These are phyloP conservation scores for Schizotus pectinicornis DNA, from an alignment of 2,888 invertebrate genomes.

Conservation along the genomic window DNA sequence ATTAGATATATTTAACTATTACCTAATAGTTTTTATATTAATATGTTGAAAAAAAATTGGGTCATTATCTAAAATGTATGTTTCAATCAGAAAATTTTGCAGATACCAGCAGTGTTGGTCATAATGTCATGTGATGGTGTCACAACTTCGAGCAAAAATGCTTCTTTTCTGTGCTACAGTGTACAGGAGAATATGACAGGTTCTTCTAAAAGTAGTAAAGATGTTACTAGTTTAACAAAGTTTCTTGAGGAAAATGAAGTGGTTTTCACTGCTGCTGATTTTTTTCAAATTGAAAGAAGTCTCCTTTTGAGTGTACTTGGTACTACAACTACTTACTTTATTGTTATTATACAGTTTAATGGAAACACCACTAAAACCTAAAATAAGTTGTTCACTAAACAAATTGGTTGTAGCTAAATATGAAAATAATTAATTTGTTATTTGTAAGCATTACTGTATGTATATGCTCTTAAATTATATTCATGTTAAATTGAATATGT, in stretches of 20 bases:
- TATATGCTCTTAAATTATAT: too few relatives aligned
- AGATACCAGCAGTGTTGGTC: neutral
- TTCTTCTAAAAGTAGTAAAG: neutral
- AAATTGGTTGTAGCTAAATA: too few relatives aligned
- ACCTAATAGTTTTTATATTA: too few relatives aligned
- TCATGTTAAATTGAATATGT: too few relatives aligned
- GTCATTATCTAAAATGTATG: too few relatives aligned
- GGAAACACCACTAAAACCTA: too few relatives aligned
- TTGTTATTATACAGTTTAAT: conserved; percentile 1
- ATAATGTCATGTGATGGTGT: neutral
- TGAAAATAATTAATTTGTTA: too few relatives aligned
- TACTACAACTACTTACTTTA: neutral
- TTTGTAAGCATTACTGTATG: too few relatives aligned
- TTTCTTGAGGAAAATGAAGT: neutral
- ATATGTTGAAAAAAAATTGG: neutral
- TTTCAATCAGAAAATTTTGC: neutral
- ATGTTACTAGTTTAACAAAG: neutral
- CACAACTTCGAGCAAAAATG: neutral
- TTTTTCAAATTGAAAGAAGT: neutral
- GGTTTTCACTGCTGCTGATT: neutral
- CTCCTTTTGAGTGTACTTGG: neutral
- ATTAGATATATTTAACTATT: too few relatives aligned
- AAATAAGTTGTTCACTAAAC: too few relatives aligned
- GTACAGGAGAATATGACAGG: neutral
- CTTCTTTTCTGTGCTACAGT: neutral